Evolutionary conservation across 2,797 vertebrate species (phyloP).

Genomic region (Thunnus albacares): DNA sequence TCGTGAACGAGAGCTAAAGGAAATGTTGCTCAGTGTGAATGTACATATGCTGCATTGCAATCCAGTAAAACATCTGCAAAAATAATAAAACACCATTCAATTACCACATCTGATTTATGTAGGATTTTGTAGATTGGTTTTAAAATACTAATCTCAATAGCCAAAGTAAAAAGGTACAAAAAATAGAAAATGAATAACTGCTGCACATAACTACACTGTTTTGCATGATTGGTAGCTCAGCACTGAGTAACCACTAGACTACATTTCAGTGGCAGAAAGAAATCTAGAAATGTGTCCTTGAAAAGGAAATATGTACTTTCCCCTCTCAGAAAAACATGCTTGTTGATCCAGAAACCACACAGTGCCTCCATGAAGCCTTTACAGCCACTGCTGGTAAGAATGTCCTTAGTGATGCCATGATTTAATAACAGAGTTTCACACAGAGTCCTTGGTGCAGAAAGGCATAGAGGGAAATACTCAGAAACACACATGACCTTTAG

Average conservation of each 20-base stretch:
- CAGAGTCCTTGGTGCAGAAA: conserved; percentile 41
- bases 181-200: conserved; percentile 39
- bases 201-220: conserved; percentile 8
- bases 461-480: conserved; percentile 24
- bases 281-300: conserved; percentile 32
- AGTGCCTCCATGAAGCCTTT: conserved; percentile 8
- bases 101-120: conserved; percentile 12
- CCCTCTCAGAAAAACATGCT: conserved; percentile 22
- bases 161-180: conserved; percentile 46
- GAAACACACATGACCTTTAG: conserved; percentile 57
- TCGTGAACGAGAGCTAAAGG: conserved; percentile 54
- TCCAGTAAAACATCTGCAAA: conserved; percentile 33
- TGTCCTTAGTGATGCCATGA: conserved; percentile 45
- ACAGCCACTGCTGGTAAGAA: conserved; percentile 16
- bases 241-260: conserved; percentile 11
- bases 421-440: conserved; percentile 38
- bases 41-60: conserved; percentile 41
- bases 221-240: conserved; percentile 36
- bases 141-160: conserved; percentile 27
- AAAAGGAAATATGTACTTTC: conserved; percentile 44
- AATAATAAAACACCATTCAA: conserved; percentile 22
- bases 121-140: conserved; percentile 13
- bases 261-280: conserved; percentile 29
- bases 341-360: conserved; percentile 27
- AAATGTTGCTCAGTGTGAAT: conserved; percentile 61